These are phyloP conservation scores for Perdita meconis DNA, from an alignment of 2,888 invertebrate species.

Conservation along the genomic window DNA sequence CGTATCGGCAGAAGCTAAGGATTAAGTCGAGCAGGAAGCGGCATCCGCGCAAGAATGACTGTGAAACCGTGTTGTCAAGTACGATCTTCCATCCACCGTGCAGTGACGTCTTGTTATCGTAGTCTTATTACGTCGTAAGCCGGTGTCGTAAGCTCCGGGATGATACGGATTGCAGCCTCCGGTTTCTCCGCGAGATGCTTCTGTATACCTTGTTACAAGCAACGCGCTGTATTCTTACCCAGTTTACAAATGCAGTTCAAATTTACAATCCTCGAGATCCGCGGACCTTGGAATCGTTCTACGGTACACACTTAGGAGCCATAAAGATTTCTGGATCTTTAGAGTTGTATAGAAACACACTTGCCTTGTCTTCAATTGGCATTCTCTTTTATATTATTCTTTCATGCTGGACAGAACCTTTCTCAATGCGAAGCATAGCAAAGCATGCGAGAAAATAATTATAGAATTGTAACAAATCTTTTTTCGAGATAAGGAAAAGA, in stretches of 20 bases:
- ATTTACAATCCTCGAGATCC: slow-evolving; percentile 30
- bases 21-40: slow-evolving; percentile 29
- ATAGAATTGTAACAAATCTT: no score
- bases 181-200: slow-evolving; percentile 14
- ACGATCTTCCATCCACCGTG: slow-evolving; percentile 12
- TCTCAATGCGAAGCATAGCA: no score
- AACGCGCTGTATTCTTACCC: slow-evolving; percentile 41
- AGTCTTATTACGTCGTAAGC: slow-evolving; percentile 66
- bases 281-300: background rate
- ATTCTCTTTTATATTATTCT: no score
- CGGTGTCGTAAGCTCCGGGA: slow-evolving; percentile 61
- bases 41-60: slow-evolving; percentile 41
- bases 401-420: no score
- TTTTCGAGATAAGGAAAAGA: no score
- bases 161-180: slow-evolving; percentile 64
- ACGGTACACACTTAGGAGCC: background rate
- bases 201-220: slow-evolving; percentile 21
- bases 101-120: slow-evolving; percentile 52
- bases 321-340: background rate
- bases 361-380: background rate
- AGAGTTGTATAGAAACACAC: background rate
- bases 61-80: slow-evolving; percentile 51
- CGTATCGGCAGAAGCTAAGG: slow-evolving; percentile 7
- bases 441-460: no score
- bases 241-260: slow-evolving; percentile 31